Evolutionary conservation across 2,888 invertebrate species (phyloP).

Genomic region (Pseudolycoriella hygida): DNA sequence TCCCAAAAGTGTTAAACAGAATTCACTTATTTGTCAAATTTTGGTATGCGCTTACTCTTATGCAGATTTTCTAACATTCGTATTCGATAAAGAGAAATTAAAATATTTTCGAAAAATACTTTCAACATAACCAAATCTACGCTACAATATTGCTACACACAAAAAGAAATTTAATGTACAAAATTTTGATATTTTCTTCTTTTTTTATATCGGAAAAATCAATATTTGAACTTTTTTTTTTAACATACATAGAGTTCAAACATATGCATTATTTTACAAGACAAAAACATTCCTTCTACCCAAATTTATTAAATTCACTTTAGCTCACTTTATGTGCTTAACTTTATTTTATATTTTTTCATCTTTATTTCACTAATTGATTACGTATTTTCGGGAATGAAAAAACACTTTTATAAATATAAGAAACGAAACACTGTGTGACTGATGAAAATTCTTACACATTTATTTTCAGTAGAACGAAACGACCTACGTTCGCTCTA

Average conservation of each 20-base stretch:
- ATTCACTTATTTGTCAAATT: too few species aligned
- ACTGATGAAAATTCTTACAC: too few species aligned
- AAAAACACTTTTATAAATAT: too few species aligned
- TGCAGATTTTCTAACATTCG: neutral
- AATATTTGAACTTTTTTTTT: constrained; percentile 1
- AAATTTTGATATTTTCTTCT: too few species aligned
- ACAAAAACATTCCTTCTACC: neutral
- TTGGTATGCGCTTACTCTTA: too few species aligned
- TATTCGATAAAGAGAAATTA: neutral
- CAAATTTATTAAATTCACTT: neutral
- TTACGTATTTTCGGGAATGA: neutral
- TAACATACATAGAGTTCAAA: constrained; percentile 1
- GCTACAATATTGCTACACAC: too few species aligned
- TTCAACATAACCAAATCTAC: neutral
- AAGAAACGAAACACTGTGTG: too few species aligned
- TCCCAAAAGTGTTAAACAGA: too few species aligned
- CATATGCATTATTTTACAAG: neutral
- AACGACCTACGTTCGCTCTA: too few species aligned
- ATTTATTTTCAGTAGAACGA: too few species aligned
- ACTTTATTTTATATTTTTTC: neutral
- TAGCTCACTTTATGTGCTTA: neutral
- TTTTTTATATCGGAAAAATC: neutral
- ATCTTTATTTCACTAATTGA: neutral
- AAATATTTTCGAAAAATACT: neutral
- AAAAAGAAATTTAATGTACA: neutral